Evolutionary conservation across 1,140 invertebrate genomes (phyloP).

Genomic region (Caerostris darwini): DNA sequence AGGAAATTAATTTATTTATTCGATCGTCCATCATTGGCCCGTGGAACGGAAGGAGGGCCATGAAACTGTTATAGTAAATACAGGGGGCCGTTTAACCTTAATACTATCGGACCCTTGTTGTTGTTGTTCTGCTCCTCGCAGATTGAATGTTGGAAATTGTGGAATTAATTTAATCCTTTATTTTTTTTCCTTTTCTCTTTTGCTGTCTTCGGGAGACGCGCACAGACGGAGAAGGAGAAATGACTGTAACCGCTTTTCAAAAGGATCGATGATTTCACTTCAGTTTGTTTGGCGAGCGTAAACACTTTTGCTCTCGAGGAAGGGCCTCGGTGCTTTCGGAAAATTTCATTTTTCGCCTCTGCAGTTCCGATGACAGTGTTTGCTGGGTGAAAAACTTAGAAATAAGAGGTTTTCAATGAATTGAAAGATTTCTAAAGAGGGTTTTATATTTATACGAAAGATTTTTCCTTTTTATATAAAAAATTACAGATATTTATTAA

Average conservation of each 20-base stretch:
- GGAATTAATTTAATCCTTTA: conserved; percentile 35
- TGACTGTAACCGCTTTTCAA: background rate
- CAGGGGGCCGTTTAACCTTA: conserved; percentile 42
- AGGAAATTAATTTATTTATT: conserved; percentile 8
- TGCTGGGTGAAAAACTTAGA: no score
- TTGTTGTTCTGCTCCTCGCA: background rate
- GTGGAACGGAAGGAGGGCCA: background rate
- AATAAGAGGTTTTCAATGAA: no score
- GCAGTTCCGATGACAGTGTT: no score
- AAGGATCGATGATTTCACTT: conserved; percentile 53
- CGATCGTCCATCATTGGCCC: background rate
- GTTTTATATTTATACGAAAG: no score
- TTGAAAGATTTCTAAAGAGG: no score
- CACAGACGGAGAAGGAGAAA: no score
- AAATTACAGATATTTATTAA: no score
- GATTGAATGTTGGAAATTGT: conserved; percentile 12
- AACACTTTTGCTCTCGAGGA: conserved; percentile 19
- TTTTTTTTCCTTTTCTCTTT: background rate
- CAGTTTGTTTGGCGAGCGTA: conserved; percentile 35
- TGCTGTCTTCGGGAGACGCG: background rate
- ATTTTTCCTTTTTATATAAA: no score
- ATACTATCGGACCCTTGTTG: no score
- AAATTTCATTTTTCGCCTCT: background rate
- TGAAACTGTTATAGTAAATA: background rate
- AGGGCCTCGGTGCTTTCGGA: background rate